Percentiles rank a stretch among this genome's conserved stretches.
Evolutionary conservation across 2,888 invertebrate species (phyloP).

Genomic region (Sarcophaga variegata): DNA sequence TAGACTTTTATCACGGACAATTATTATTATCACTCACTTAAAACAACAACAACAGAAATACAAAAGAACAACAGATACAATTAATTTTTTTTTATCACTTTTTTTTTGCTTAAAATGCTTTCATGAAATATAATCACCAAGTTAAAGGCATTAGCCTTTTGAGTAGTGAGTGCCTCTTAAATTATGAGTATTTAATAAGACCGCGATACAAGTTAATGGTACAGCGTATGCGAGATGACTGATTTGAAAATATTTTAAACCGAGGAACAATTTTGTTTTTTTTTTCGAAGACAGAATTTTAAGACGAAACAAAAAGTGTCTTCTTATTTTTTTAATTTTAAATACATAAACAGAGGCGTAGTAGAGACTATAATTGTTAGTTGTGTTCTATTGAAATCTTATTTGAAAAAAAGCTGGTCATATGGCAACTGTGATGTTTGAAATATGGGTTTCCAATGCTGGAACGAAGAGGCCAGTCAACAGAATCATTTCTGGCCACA

Average conservation of each 20-base stretch:
- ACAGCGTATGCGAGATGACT: constrained; percentile 65
- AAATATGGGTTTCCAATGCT: no score
- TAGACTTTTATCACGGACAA: constrained; percentile 22
- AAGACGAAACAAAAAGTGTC: constrained; percentile 50
- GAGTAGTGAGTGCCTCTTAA: constrained; percentile 39
- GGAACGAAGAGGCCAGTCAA: no score
- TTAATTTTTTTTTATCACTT: constrained; percentile 28
- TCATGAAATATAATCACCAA: constrained; percentile 37
- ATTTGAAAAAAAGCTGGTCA: no score
- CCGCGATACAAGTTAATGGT: constrained; percentile 48
- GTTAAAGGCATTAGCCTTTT: constrained; percentile 63
- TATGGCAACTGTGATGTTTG: no score
- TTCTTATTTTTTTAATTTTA: constrained; percentile 2
- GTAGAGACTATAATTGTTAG: no score
- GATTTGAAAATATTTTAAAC: constrained; percentile 55
- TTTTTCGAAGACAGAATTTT: constrained; percentile 48
- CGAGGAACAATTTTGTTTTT: constrained; percentile 24
- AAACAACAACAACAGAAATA: neutral
- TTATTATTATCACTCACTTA: constrained; percentile 39
- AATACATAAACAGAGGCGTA: constrained; percentile 28
- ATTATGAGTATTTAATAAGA: constrained; percentile 39
- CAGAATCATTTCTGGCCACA: no score
- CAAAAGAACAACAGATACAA: neutral
- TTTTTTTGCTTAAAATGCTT: constrained; percentile 22
- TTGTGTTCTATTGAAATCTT: no score